Percentiles rank a stretch among this genome's conserved stretches.
Conservation (phyloP, 1,140 invertebrate genomes). For the Sminthurides bifidus region DNA sequence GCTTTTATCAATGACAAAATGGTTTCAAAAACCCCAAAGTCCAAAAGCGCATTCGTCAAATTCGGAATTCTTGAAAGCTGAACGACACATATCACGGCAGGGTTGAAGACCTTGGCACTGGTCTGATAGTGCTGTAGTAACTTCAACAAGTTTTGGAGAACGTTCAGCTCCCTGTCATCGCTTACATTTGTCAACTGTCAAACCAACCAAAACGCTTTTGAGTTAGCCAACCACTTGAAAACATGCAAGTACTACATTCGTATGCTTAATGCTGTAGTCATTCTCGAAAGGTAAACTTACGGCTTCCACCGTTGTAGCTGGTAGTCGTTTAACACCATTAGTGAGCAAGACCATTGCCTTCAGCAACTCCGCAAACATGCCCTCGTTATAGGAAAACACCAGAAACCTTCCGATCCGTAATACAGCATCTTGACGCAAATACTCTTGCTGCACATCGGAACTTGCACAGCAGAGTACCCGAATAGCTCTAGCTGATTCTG, state of each 20-base stretch:
- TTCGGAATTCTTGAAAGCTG: background rate
- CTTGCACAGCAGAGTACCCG: background rate
- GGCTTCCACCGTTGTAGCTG: background rate
- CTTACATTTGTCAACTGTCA: too few species aligned
- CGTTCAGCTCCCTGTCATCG: too few species aligned
- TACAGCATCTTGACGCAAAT: background rate
- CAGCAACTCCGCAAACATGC: background rate
- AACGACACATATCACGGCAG: background rate
- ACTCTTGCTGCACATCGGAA: background rate
- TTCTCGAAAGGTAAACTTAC: too few species aligned
- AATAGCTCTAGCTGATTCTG: background rate
- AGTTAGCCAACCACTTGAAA: too few species aligned
- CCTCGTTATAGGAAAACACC: slow-evolving; percentile 3
- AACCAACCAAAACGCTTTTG: too few species aligned
- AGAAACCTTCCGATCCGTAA: background rate
- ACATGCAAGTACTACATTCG: too few species aligned
- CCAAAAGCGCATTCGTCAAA: background rate
- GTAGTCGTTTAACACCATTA: background rate
- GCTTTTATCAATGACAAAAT: too few species aligned
- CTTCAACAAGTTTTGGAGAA: too few species aligned
- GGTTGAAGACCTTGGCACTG: too few species aligned
- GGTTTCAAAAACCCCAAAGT: background rate
- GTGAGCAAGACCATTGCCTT: background rate
- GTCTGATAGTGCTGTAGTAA: too few species aligned
- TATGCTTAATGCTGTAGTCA: too few species aligned